These are phyloP conservation scores for Chrysolina americana DNA, from an alignment of 2,888 invertebrate species.

Conservation along the genomic window DNA sequence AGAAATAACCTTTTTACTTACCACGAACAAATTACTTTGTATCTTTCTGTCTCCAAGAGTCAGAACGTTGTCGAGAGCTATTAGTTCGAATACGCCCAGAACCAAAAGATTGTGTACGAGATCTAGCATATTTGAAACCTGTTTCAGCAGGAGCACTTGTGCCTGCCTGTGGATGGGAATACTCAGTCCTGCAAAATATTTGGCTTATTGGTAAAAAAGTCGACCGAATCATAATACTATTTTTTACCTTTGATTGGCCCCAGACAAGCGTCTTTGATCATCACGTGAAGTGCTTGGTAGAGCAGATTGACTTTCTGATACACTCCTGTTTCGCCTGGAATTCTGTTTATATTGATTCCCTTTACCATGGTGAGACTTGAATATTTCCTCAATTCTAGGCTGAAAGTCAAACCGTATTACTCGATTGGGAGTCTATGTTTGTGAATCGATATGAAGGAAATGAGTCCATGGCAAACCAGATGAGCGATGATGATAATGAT, in stretches of 20 bases:
- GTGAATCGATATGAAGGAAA: too few species aligned
- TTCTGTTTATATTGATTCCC: constrained; percentile 70
- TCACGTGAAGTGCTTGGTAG: constrained; percentile 56
- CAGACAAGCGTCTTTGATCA: constrained; percentile 49
- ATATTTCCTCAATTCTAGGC: constrained; percentile 76
- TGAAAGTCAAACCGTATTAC: constrained; percentile 63
- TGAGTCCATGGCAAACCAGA: too few species aligned
- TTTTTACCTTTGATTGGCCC: constrained; percentile 55
- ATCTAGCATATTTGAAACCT: constrained; percentile 61
- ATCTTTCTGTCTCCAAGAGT: constrained; percentile 66
- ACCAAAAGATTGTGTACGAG: constrained; percentile 67
- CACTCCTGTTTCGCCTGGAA: constrained; percentile 75
- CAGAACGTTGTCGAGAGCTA: constrained; percentile 59
- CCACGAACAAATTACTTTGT: constrained; percentile 51
- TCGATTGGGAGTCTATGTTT: too few species aligned
- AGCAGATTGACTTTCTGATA: constrained; percentile 74
- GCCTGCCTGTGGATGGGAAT: constrained; percentile 63
- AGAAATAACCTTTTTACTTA: constrained; percentile 32
- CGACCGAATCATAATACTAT: neutral
- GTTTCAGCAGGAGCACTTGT: constrained; percentile 67
- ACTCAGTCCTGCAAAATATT: constrained; percentile 54
- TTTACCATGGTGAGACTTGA: constrained; percentile 70
- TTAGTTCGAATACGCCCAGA: constrained; percentile 63
- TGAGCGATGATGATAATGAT: too few species aligned
- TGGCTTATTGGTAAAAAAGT: neutral